These are phyloP conservation scores for Gnatocerus cornutus DNA, from an alignment of 2,888 invertebrate species.

Conservation along the genomic window DNA sequence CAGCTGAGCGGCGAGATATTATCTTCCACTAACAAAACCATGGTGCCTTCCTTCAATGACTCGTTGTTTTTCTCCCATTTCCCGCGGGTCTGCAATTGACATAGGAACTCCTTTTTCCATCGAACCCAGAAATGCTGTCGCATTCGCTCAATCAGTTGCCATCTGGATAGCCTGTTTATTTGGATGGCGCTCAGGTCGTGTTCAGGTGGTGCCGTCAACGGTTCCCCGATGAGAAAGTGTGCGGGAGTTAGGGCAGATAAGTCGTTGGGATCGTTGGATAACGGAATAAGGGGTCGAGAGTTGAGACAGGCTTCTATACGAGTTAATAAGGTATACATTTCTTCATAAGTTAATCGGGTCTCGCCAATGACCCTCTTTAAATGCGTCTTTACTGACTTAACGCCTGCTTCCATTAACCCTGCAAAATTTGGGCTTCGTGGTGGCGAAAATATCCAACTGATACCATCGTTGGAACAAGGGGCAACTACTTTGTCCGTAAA, in stretches of 20 bases:
- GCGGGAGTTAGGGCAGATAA: neutral
- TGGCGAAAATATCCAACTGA: neutral
- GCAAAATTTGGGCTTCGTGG: neutral
- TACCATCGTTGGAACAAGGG: neutral
- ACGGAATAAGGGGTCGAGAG: neutral
- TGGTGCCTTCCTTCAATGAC: constrained; percentile 53
- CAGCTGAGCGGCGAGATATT: neutral
- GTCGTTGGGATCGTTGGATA: constrained; percentile 6
- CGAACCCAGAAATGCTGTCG: too few relatives aligned
- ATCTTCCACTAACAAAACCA: constrained; percentile 58
- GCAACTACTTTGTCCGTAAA: neutral
- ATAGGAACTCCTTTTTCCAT: too few relatives aligned
- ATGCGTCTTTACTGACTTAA: too few relatives aligned
- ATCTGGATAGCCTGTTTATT: too few relatives aligned
- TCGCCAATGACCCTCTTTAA: constrained; percentile 18
- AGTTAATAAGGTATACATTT: constrained; percentile 50
- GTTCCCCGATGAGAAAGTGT: constrained; percentile 8
- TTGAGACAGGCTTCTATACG: constrained; percentile 57
- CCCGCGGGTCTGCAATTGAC: constrained; percentile 55
- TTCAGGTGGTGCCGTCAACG: constrained; percentile 21
- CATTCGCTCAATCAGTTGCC: too few relatives aligned
- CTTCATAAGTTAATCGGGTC: constrained; percentile 41
- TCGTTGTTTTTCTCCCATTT: constrained; percentile 49
- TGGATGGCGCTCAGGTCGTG: neutral
- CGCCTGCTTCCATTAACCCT: neutral